A percentile compares a stretch with the other conserved stretches of the same genome.
phyloP scores from a whole-genome alignment of 2,888 invertebrate species.

The Tupiocoris notatus region DNA sequence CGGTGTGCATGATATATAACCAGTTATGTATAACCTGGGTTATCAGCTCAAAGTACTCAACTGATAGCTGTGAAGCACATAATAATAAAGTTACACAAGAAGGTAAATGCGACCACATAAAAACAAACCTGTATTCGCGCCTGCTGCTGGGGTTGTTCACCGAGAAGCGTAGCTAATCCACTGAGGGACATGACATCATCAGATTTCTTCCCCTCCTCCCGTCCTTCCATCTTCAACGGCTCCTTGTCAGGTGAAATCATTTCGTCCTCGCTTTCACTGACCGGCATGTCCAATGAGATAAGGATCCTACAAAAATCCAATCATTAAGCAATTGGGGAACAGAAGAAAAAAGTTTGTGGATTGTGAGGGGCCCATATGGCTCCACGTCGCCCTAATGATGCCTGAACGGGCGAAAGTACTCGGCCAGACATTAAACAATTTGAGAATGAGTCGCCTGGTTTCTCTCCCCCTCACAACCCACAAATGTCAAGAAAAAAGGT shows the following conservation, averaged over 20 bases:
- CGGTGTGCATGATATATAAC: too few relatives aligned
- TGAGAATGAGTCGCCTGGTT: too few relatives aligned
- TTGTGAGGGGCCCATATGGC: neutral
- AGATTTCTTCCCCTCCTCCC: slow-evolving; percentile 53
- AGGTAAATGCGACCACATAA: too few relatives aligned
- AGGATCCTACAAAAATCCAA: slow-evolving; percentile 60
- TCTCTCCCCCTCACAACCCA: too few relatives aligned
- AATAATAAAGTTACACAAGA: too few relatives aligned
- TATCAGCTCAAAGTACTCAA: too few relatives aligned
- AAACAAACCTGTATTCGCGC: slow-evolving; percentile 44
- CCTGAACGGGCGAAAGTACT: too few relatives aligned
- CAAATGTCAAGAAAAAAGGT: too few relatives aligned
- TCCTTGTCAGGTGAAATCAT: slow-evolving; percentile 49
- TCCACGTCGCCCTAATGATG: too few relatives aligned
- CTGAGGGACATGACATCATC: slow-evolving; percentile 45
- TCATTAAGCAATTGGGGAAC: slow-evolving; percentile 29
- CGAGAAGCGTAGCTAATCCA: slow-evolving; percentile 44
- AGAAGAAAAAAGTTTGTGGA: neutral
- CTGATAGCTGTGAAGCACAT: too few relatives aligned
- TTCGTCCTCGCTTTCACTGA: slow-evolving; percentile 57
- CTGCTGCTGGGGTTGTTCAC: slow-evolving; percentile 46
- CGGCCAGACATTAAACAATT: too few relatives aligned
- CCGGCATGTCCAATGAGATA: slow-evolving; percentile 70
- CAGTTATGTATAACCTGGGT: too few relatives aligned
- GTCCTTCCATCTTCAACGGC: slow-evolving; percentile 32